Conservation (phyloP, 2,888 invertebrate genomes). For the Melipona bicolor region DNA sequence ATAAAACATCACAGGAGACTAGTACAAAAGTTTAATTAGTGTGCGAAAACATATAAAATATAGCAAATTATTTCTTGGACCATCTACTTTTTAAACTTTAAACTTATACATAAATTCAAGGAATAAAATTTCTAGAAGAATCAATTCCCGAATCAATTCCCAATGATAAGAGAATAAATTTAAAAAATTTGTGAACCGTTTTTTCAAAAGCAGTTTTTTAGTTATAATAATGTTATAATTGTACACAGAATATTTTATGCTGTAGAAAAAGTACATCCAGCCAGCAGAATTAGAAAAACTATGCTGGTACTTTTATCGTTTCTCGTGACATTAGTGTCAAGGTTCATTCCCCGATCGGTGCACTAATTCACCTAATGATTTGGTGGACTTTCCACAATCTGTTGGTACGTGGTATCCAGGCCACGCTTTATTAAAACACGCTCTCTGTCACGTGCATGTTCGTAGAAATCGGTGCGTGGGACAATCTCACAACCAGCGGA, state of each 20-base stretch:
- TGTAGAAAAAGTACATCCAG: not conserved
- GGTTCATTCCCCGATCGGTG: not conserved
- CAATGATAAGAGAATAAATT: too few species aligned
- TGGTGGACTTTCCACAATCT: slow-evolving; percentile 68
- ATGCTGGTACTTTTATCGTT: slow-evolving; percentile 18
- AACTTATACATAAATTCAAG: not conserved
- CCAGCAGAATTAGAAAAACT: not conserved
- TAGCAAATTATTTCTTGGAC: not conserved
- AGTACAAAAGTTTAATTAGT: not conserved
- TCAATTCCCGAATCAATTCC: not conserved
- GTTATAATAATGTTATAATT: not conserved
- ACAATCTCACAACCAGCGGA: slow-evolving; percentile 65
- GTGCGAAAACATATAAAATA: too few species aligned
- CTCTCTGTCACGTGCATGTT: slow-evolving; percentile 47
- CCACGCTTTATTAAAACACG: slow-evolving; percentile 63
- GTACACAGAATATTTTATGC: not conserved
- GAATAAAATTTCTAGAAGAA: not conserved
- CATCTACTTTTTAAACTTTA: not conserved
- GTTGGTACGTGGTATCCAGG: slow-evolving; percentile 69
- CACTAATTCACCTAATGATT: slow-evolving; percentile 35
- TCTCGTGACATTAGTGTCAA: slow-evolving; percentile 1
- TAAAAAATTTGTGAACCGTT: not conserved
- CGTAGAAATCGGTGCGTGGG: slow-evolving; percentile 73
- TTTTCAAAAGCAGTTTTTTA: not conserved
- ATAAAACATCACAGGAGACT: not conserved